Evolutionary conservation across 2,113 vertebrate species (phyloP).

Genomic region (Cervus canadensis): DNA sequence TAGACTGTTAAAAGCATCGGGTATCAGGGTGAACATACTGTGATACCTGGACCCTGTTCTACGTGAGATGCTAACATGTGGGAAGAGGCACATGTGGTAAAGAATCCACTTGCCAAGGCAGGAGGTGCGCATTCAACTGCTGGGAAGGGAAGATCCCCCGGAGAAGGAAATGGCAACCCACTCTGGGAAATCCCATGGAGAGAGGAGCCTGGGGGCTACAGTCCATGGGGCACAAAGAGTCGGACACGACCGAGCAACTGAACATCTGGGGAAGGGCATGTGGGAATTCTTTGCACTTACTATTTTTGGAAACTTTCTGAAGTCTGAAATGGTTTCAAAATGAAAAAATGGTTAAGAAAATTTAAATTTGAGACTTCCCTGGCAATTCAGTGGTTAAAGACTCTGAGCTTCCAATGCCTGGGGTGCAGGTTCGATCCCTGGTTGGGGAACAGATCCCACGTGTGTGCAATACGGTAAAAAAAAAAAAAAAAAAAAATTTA

Average conservation of each 20-base stretch:
- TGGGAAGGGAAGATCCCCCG: neutral
- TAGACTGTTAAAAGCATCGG: fast-evolving
- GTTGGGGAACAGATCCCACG: neutral
- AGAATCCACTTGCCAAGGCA: neutral
- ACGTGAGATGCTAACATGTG: fast-evolving
- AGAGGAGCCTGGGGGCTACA: neutral
- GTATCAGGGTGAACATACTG: fast-evolving
- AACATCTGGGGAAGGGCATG: neutral
- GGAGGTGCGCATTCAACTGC: neutral
- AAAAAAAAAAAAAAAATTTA: neutral
- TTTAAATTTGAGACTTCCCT: neutral
- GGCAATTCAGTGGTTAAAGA: neutral
- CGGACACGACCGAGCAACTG: fast-evolving
- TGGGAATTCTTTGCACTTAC: neutral
- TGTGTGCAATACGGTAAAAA: neutral
- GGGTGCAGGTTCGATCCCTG: neutral
- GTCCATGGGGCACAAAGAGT: neutral
- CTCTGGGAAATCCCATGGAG: neutral
- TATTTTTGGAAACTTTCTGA: neutral
- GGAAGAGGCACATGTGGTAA: neutral
- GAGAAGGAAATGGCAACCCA: neutral
- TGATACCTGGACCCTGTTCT: neutral
- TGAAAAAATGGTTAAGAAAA: neutral
- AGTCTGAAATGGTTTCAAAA: neutral
- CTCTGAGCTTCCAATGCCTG: neutral